Conservation (phyloP, 2,888 invertebrate genomes). For the Eilema sororculum region DNA sequence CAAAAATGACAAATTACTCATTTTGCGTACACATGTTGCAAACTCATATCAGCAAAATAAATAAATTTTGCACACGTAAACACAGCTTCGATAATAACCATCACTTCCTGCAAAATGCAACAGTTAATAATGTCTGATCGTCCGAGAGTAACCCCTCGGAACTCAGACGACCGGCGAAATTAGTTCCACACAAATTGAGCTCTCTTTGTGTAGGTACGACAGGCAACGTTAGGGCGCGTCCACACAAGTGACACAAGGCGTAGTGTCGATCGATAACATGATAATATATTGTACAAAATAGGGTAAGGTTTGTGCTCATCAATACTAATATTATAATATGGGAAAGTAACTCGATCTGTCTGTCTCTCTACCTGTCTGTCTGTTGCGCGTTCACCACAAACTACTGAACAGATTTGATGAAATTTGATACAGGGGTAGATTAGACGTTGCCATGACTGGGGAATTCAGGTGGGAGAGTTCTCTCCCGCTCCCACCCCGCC, state of each 20-base stretch:
- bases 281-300: background rate
- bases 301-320: background rate
- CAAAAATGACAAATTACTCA: background rate
- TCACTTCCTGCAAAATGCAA: constrained; percentile 30
- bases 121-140: constrained; percentile 45
- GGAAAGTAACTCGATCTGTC: no score
- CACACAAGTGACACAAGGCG: background rate
- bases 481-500: no score
- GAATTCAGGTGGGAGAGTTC: no score
- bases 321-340: no score
- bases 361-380: no score
- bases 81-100: constrained; percentile 22
- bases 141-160: constrained; percentile 51
- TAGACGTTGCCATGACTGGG: no score
- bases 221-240: constrained; percentile 27
- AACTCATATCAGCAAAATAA: constrained; percentile 14
- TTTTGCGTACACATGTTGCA: background rate
- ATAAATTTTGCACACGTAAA: constrained; percentile 13
- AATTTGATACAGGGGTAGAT: no score
- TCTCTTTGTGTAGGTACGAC: constrained; percentile 40
- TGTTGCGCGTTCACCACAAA: no score
- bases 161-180: constrained; percentile 50
- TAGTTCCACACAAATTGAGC: constrained; percentile 50
- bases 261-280: background rate
- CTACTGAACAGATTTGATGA: no score